Conservation (phyloP, 2,888 invertebrate species). For the Rotaria sp. region DNA sequence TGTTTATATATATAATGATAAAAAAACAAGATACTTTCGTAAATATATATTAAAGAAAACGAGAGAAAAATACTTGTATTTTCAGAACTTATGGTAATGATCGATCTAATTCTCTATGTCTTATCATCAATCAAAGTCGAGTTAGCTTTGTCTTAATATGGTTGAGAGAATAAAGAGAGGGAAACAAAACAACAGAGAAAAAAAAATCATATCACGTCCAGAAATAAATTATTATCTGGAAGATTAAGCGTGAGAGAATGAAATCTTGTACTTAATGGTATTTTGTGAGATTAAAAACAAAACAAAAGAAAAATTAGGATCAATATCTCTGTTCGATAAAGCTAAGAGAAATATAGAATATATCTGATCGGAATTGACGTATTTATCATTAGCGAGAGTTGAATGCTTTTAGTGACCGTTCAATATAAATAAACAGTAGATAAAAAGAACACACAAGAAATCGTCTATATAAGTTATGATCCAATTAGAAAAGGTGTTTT, state of each 20-base stretch:
- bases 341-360: not conserved
- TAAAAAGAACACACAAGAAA: not conserved
- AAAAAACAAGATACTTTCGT: not conserved
- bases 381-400: not conserved
- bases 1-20: not conserved
- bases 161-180: not conserved
- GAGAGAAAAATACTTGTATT: not conserved
- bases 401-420: not conserved
- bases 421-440: not conserved
- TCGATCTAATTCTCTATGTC: not conserved
- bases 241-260: too few species aligned
- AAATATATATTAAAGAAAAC: not conserved
- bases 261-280: too few species aligned
- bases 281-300: too few species aligned
- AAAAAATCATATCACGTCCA: not conserved
- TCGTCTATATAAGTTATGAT: not conserved
- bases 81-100: not conserved
- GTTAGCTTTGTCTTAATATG: not conserved
- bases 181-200: not conserved
- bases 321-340: too few species aligned
- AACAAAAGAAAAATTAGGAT: too few species aligned
- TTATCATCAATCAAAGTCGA: conserved; percentile 2
- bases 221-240: not conserved
- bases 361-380: not conserved
- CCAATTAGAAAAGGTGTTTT: not conserved